Base-by-base conservation (phyloP, 30 jellyfish, hydroid and myxozoan species). In the Aurelia aurita region DNA sequence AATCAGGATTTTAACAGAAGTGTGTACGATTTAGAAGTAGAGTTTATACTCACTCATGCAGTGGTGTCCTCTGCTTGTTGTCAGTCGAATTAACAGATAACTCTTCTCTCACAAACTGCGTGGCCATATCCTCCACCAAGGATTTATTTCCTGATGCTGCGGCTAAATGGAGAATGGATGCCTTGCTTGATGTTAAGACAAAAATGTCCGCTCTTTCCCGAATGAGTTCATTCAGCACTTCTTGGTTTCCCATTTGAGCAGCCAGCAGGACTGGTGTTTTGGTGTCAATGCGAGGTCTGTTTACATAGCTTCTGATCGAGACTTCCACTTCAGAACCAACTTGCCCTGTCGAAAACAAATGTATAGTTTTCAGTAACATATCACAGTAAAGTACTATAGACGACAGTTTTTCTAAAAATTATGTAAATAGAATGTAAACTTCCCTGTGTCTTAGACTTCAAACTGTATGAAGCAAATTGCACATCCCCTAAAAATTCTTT, bases 221-320 rank as follows among this genome's bases (percentile, higher is more conserved):
- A 54, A 74, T 57, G 39, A 74, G 74, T 31, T 43, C n/a, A 21
- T 54, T 51, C 3, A 74, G 58, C 15, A 59, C 86, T 16, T 13
- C 39, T 22, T n/a, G 32, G 18, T 74, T 58, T 19, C 86, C 86
- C 86, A 74, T 74, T 74, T 74, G 74, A 23, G 75, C 86, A 3
- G 86, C 86, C 31, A 74, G 18, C 13, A 74, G 72, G 49, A 74
- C 32, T 5, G 86, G 72, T 19, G 86, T 57, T 25, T 74, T 74
- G 55, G 59, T 74, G 72, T 74, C 86, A 51, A 27, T 49, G 58
- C 86, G 26, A 10, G 86, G 86, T 53, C 44, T 57, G 61, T 74
- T 74, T 27, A 74, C 31, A 73, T 49, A 74, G 12, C 9, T 1
- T 21, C 44, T 59, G 20, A 74, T 16, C 1, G 61, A 74, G 25